These are phyloP conservation scores for Melanerpes aurifrons DNA, from an alignment of 2,113 vertebrate species.

Conservation along the genomic window DNA sequence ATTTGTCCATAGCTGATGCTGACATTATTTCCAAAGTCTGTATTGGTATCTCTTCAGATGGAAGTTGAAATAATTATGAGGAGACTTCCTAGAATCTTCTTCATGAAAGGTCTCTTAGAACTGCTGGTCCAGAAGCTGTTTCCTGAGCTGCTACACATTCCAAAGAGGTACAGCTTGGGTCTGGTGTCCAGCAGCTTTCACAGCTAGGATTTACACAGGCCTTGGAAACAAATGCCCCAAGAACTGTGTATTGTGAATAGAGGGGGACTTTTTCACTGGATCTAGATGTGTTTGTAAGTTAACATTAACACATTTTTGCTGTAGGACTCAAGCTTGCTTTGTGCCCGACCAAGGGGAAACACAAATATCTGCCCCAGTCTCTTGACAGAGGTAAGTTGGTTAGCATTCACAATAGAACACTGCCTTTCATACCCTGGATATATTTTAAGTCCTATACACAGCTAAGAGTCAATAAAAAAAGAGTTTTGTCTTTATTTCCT, in stretches of 20 bases:
- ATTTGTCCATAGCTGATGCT: background rate
- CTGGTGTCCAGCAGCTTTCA: background rate
- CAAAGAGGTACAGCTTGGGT: background rate
- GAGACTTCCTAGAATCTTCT: background rate
- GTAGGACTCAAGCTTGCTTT: background rate
- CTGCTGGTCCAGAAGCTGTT: background rate
- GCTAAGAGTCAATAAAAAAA: background rate
- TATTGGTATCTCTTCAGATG: background rate
- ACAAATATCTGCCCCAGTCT: background rate
- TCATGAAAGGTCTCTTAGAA: background rate
- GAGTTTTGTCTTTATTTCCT: background rate
- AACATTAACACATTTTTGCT: background rate
- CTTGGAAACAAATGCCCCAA: background rate
- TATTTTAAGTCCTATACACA: background rate
- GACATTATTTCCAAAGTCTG: background rate
- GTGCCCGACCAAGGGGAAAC: background rate
- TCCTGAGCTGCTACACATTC: background rate
- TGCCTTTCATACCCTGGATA: background rate
- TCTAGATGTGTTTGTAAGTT: background rate
- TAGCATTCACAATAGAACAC: background rate
- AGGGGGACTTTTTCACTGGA: background rate
- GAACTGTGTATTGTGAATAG: background rate
- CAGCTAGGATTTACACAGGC: background rate
- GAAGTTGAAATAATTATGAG: background rate
- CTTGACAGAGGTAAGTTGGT: background rate